Evolutionary conservation across 2,113 vertebrate genomes (phyloP).

Genomic region (Parotia lawesii): DNA sequence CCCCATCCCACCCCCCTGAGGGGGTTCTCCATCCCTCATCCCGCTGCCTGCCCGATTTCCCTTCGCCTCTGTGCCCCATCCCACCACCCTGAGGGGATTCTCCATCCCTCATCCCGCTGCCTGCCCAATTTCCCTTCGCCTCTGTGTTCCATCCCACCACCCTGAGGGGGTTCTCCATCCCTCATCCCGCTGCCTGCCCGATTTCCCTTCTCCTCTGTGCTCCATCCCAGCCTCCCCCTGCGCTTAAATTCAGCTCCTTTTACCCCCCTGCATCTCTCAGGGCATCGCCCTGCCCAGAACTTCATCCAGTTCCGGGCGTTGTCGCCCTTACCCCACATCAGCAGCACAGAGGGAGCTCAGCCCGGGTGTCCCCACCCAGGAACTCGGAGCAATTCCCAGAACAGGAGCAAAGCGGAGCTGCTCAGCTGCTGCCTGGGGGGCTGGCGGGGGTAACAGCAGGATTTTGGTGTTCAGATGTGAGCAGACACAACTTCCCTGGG

Average conservation of each 20-base stretch:
- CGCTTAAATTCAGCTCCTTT: background rate
- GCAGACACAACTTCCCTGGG: background rate
- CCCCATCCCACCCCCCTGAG: background rate
- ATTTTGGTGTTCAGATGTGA: background rate
- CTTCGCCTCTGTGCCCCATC: background rate
- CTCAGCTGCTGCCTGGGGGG: background rate
- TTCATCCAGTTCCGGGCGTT: background rate
- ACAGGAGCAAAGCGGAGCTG: rapidly evolving
- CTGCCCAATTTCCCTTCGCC: background rate
- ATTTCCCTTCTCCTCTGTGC: background rate
- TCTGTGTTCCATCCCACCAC: background rate
- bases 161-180: rapidly evolving
- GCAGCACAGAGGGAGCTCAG: background rate
- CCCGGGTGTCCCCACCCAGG: background rate
- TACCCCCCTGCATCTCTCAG: background rate
- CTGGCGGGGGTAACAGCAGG: rapidly evolving
- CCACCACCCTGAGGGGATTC: rapidly evolving
- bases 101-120: background rate
- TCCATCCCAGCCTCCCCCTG: background rate
- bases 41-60: too few relatives aligned
- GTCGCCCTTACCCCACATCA: background rate
- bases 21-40: too few relatives aligned
- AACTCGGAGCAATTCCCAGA: rapidly evolving
- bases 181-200: background rate
- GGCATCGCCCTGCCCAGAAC: background rate